A percentile compares a stretch with the other conserved stretches of the same genome.
These are phyloP conservation scores for Nymphalis urticae DNA, from an alignment of 2,888 invertebrate species.

Conservation along the genomic window DNA sequence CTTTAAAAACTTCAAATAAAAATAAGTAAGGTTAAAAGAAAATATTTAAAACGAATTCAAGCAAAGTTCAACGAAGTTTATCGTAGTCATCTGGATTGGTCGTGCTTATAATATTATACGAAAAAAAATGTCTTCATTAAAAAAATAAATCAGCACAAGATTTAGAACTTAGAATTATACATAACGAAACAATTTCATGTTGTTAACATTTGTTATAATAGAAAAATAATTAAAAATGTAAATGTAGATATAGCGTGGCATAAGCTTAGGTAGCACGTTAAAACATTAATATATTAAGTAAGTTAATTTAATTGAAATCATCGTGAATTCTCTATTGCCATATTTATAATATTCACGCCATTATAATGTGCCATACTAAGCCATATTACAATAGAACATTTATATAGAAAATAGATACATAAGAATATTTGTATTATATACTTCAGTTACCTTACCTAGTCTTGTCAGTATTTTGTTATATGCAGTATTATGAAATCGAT, in stretches of 20 bases:
- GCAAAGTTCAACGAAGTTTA: no score
- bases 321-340: conserved; percentile 41
- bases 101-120: no score
- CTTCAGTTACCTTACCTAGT: conserved; percentile 16
- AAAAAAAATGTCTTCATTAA: no score
- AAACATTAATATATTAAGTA: not conserved
- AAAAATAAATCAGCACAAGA: no score
- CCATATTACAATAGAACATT: not conserved
- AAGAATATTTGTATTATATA: not conserved
- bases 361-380: conserved; percentile 45
- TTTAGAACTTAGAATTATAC: no score
- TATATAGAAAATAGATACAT: not conserved
- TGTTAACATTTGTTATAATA: conserved; percentile 1
- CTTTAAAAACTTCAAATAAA: no score
- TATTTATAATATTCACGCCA: conserved; percentile 22
- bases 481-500: no score
- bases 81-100: no score
- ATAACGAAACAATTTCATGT: no score
- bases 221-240: not conserved
- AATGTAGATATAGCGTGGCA: not conserved
- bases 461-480: conserved; percentile 1
- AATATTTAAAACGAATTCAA: no score
- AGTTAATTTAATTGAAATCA: not conserved
- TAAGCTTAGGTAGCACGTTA: no score
- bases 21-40: no score